Conservation (phyloP, 2,888 invertebrate species). For the Arctia plantaginis region DNA sequence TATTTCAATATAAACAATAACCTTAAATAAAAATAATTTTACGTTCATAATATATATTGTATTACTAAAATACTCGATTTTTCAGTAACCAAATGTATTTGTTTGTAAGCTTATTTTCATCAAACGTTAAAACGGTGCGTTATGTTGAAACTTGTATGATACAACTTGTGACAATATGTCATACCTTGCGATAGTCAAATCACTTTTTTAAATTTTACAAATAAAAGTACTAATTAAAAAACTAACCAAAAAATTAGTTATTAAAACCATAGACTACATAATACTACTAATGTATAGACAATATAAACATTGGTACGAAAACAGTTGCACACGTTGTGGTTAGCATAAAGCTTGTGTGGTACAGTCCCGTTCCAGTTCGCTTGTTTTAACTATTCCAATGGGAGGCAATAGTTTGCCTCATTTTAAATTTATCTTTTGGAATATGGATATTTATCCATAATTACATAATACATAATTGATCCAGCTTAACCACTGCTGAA, state of each 20-base stretch:
- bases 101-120: background rate
- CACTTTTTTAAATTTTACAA: background rate
- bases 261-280: too few relatives aligned
- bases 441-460: too few relatives aligned
- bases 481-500: too few relatives aligned
- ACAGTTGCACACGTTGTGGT: background rate
- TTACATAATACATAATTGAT: too few relatives aligned
- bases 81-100: background rate
- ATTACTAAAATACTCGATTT: background rate
- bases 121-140: background rate
- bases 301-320: background rate
- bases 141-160: background rate
- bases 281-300: background rate
- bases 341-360: background rate
- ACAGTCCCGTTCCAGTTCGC: background rate
- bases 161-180: background rate
- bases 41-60: background rate
- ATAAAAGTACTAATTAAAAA: background rate
- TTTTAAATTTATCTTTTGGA: background rate
- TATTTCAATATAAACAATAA: background rate
- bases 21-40: background rate
- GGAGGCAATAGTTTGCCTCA: background rate
- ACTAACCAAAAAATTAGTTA: background rate
- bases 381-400: background rate
- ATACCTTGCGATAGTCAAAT: background rate